Percentiles rank a stretch among this genome's conserved stretches.
phyloP scores from a whole-genome alignment of 2,797 vertebrate genomes.

The Gallinago solitaria region DNA sequence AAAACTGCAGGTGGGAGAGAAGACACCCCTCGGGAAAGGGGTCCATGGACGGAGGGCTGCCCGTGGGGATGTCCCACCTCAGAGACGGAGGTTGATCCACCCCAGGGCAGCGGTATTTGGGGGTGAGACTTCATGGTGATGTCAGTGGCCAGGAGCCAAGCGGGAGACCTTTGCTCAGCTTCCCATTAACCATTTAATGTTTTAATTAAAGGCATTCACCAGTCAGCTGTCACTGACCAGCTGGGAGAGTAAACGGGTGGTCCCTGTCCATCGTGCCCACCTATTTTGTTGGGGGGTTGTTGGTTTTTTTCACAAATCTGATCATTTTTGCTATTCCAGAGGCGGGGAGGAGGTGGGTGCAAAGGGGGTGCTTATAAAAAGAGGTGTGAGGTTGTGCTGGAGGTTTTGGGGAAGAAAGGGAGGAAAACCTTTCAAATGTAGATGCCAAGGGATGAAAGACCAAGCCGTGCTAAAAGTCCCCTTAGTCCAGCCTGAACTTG shows the following conservation, averaged over 20 bases:
- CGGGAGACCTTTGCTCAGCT: constrained; percentile 26
- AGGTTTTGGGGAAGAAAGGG: neutral
- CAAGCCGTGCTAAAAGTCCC: accelerated
- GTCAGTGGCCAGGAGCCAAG: neutral
- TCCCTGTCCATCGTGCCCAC: accelerated
- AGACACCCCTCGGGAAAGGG: neutral
- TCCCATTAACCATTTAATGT: constrained; percentile 39
- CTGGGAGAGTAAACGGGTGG: neutral
- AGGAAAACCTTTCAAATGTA: neutral
- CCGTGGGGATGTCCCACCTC: neutral
- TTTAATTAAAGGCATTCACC: constrained; percentile 22
- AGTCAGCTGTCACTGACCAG: neutral
- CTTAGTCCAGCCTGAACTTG: neutral
- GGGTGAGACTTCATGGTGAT: neutral
- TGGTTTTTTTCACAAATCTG: neutral
- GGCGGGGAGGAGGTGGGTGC: neutral
- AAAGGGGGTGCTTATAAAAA: neutral
- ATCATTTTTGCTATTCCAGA: accelerated
- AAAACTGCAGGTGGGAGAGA: neutral
- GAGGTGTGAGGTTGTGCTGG: neutral
- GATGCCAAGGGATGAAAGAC: accelerated
- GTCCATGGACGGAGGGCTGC: accelerated
- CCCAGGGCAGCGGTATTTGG: neutral
- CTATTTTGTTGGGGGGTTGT: neutral
- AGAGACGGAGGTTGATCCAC: accelerated